Conservation (phyloP, 2,888 invertebrate species). For the Gryllus longicercus region DNA sequence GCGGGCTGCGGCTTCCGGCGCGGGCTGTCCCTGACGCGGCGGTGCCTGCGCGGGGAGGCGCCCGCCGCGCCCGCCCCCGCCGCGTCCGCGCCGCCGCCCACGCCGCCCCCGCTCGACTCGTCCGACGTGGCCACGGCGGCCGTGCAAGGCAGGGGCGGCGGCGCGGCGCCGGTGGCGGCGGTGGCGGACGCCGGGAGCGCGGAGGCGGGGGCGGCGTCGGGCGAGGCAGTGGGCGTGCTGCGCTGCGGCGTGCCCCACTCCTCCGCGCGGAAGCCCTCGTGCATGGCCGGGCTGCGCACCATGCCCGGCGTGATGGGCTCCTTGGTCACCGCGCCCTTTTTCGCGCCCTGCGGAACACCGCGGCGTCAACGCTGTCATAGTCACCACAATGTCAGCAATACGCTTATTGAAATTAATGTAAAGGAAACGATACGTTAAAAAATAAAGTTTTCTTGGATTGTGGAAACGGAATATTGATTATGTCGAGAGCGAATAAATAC, state of each 20-base stretch:
- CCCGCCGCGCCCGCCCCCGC: constrained; percentile 31
- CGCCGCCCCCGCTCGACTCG: constrained; percentile 46
- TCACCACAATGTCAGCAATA: no score
- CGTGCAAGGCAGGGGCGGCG: neutral
- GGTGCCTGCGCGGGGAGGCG: constrained; percentile 50
- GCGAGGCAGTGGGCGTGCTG: constrained; percentile 41
- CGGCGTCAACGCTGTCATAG: no score
- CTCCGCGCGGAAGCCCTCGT: constrained; percentile 44
- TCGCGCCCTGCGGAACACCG: neutral
- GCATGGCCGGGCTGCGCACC: constrained; percentile 46
- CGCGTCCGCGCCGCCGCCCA: constrained; percentile 35
- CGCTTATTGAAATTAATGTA: no score
- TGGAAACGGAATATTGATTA: no score
- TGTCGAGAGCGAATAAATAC: no score
- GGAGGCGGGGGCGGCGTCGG: constrained; percentile 36
- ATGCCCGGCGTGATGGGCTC: constrained; percentile 42
- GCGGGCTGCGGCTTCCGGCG: constrained; percentile 55
- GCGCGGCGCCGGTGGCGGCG: constrained; percentile 34
- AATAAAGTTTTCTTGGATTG: no score
- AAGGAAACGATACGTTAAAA: no score
- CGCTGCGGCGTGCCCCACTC: constrained; percentile 42
- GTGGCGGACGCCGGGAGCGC: constrained; percentile 37
- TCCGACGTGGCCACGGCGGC: constrained; percentile 44
- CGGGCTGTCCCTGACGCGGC: constrained; percentile 62
- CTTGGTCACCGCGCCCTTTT: constrained; percentile 26